These are phyloP conservation scores for Eupsilia transversa DNA, from an alignment of 2,888 invertebrate genomes.

Conservation along the genomic window DNA sequence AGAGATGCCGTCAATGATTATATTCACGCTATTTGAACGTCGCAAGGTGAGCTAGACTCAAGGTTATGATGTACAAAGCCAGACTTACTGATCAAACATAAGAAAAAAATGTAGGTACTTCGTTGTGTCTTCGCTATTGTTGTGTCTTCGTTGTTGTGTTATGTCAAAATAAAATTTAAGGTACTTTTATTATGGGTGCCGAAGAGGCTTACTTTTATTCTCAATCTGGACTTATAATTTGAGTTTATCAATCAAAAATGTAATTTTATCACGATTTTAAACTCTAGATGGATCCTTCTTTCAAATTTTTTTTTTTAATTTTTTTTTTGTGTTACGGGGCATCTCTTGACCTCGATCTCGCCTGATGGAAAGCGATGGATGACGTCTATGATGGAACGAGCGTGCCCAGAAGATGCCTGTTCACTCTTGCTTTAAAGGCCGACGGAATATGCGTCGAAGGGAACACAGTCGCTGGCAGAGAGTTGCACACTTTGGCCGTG, in stretches of 20 bases:
- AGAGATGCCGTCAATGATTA: constrained; percentile 27
- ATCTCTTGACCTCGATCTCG: too few relatives aligned
- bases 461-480: too few relatives aligned
- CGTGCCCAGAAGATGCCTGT: too few relatives aligned
- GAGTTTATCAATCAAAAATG: not conserved
- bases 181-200: not conserved
- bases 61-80: not conserved
- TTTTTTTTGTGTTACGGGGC: too few relatives aligned
- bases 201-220: not conserved
- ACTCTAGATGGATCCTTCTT: not conserved
- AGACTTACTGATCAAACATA: not conserved
- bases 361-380: too few relatives aligned
- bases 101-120: not conserved
- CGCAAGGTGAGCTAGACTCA: constrained; percentile 36
- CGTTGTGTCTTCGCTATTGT: too few relatives aligned
- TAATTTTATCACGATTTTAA: not conserved
- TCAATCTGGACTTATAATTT: not conserved
- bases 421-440: too few relatives aligned
- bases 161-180: not conserved
- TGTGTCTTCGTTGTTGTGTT: too few relatives aligned
- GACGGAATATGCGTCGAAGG: too few relatives aligned
- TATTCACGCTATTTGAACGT: constrained; percentile 47
- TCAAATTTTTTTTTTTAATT: too few relatives aligned
- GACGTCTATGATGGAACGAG: too few relatives aligned
- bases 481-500: too few relatives aligned